Evolutionary conservation across 2,113 vertebrate species (phyloP).

Genomic region (Bubo scandiacus): DNA sequence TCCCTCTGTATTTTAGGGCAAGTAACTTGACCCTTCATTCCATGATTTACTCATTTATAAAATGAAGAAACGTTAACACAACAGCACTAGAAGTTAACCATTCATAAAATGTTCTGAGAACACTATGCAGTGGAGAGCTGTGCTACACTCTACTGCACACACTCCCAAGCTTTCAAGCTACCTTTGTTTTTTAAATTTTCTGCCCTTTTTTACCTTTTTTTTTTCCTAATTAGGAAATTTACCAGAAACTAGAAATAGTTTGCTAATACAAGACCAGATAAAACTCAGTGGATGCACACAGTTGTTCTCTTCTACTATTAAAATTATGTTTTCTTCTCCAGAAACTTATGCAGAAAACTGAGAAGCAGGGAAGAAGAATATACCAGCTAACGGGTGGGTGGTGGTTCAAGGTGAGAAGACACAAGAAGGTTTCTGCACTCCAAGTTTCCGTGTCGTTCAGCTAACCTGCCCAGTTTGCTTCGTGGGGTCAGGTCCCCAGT

Average conservation of each 20-base stretch:
- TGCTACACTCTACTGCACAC: not conserved
- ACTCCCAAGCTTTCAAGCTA: not conserved
- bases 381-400: not conserved
- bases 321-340: not conserved
- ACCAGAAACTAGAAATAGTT: not conserved
- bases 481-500: rapidly evolving
- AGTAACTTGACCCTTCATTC: not conserved
- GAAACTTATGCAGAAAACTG: not conserved
- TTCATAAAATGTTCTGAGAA: not conserved
- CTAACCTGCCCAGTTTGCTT: not conserved
- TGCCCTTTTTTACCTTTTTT: not conserved
- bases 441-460: not conserved
- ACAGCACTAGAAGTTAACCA: not conserved
- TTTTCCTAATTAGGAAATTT: not conserved
- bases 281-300: not conserved
- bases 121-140: not conserved
- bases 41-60: not conserved
- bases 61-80: not conserved
- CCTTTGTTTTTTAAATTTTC: not conserved
- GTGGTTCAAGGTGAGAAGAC: not conserved
- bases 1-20: not conserved
- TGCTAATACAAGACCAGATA: not conserved
- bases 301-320: not conserved
- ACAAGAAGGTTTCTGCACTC: not conserved
- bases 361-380: not conserved